These are phyloP conservation scores for Lutjanus erythropterus DNA, from an alignment of 2,113 vertebrate species.

Conservation along the genomic window DNA sequence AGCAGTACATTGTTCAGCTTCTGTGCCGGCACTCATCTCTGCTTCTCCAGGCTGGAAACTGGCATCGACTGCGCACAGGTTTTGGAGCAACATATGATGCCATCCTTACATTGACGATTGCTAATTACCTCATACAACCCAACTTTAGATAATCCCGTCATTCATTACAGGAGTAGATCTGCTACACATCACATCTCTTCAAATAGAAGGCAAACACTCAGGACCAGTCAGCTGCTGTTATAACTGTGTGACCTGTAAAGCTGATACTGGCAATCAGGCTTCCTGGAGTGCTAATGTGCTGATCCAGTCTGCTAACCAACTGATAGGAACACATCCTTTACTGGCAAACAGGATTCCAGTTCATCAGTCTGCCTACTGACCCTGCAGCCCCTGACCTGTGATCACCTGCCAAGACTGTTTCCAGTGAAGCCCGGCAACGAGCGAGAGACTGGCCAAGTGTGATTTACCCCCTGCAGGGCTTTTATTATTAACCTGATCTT, in stretches of 20 bases:
- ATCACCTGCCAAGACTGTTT: slow-evolving; percentile 74
- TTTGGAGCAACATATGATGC: too few species aligned
- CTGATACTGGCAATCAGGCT: slow-evolving; percentile 51
- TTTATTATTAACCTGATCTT: slow-evolving; percentile 59
- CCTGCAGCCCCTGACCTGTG: slow-evolving; percentile 69
- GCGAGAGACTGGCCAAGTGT: slow-evolving; percentile 19
- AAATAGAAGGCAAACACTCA: not conserved
- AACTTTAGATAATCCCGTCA: too few species aligned
- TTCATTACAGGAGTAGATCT: not conserved
- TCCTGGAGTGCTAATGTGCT: slow-evolving; percentile 58
- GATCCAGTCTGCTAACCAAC: slow-evolving; percentile 54
- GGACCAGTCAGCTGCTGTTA: slow-evolving; percentile 9
- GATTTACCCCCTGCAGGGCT: slow-evolving; percentile 39
- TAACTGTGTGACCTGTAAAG: slow-evolving; percentile 56
- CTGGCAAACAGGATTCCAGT: slow-evolving; percentile 49
- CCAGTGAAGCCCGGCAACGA: slow-evolving; percentile 19
- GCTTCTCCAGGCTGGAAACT: too few species aligned
- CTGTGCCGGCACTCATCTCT: too few species aligned
- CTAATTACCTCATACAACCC: too few species aligned
- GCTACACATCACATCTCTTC: not conserved
- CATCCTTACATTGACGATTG: too few species aligned
- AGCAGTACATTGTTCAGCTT: too few species aligned
- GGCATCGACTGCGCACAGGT: too few species aligned
- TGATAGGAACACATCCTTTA: slow-evolving; percentile 59
- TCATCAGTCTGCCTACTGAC: slow-evolving; percentile 64